These are phyloP conservation scores for Dasypus novemcinctus DNA, from an alignment of 2,113 vertebrate species.

Conservation along the genomic window DNA sequence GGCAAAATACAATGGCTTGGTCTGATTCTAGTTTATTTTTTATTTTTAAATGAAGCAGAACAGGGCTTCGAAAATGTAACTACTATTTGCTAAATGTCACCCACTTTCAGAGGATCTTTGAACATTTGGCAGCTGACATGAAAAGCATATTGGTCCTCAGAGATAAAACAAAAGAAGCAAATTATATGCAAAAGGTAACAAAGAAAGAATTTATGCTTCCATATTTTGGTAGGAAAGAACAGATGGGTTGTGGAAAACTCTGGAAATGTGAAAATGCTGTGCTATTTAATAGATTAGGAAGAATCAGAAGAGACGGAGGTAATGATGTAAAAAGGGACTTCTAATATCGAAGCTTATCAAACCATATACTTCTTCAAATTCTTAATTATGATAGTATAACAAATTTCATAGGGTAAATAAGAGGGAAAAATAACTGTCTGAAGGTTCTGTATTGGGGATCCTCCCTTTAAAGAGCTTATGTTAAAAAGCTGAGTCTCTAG, in stretches of 20 bases:
- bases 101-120: constrained; percentile 41
- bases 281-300: constrained; percentile 31
- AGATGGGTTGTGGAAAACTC: constrained; percentile 69
- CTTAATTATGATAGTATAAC: not conserved
- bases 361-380: not conserved
- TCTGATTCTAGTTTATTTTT: not conserved
- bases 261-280: constrained; percentile 50
- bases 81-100: constrained; percentile 54
- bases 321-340: not conserved
- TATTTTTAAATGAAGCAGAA: not conserved
- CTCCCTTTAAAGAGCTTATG: not conserved
- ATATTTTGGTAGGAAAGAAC: constrained; percentile 43
- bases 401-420: not conserved
- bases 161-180: constrained; percentile 74
- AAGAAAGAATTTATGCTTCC: constrained; percentile 23
- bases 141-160: constrained; percentile 44
- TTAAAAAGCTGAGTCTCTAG: not conserved
- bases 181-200: constrained; percentile 53
- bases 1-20: constrained; percentile 15
- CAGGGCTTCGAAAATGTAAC: constrained; percentile 4
- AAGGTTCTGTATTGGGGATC: not conserved
- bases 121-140: constrained; percentile 61
- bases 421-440: not conserved
- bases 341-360: not conserved
- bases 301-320: constrained; percentile 26